These are phyloP conservation scores for Dolichomitus sp. DNA, from an alignment of 2,888 invertebrate genomes.

Conservation along the genomic window DNA sequence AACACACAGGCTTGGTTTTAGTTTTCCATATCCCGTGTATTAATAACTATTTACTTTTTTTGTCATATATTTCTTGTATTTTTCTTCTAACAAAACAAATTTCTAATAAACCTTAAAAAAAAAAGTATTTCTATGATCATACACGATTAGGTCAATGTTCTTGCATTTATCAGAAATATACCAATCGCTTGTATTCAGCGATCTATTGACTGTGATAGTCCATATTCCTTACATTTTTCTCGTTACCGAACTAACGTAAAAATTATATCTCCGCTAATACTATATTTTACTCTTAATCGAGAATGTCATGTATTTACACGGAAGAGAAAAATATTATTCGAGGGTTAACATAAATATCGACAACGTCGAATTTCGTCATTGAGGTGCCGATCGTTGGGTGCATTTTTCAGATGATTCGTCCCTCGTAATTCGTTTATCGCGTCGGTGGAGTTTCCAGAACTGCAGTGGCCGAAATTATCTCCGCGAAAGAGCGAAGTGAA, in stretches of 20 bases:
- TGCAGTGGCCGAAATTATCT: not conserved
- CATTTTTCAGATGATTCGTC: not conserved
- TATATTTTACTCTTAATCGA: slow-evolving; percentile 24
- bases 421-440: slow-evolving; percentile 15
- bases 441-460: slow-evolving; percentile 25
- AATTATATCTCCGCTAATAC: slow-evolving; percentile 25
- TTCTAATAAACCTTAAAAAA: not conserved
- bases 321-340: not conserved
- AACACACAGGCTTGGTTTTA: slow-evolving; percentile 1
- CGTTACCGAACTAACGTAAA: slow-evolving; percentile 15
- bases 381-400: not conserved
- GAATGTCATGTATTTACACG: slow-evolving; percentile 48
- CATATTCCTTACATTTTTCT: not conserved
- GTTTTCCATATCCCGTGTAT: not conserved
- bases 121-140: slow-evolving; percentile 17
- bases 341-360: not conserved
- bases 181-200: not conserved
- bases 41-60: slow-evolving; percentile 6
- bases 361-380: not conserved
- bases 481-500: not conserved
- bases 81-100: slow-evolving; percentile 4
- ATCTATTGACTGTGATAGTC: not conserved
- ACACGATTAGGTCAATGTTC: slow-evolving; percentile 8
- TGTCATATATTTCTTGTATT: not conserved
- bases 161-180: slow-evolving; percentile 14